phyloP scores from a whole-genome alignment of 1,140 invertebrate genomes.

The Oppia nitens region DNA sequence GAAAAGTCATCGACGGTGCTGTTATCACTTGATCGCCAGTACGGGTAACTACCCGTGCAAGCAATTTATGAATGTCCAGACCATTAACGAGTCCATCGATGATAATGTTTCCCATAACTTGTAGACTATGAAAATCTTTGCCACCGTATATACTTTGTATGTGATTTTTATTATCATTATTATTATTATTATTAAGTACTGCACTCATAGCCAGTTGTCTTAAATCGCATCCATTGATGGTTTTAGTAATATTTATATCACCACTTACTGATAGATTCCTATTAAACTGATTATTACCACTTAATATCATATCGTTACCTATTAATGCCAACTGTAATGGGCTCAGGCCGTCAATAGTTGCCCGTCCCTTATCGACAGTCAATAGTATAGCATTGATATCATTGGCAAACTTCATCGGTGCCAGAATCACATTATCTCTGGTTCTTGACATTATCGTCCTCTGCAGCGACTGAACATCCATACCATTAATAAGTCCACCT shows the following conservation, averaged over 20 bases:
- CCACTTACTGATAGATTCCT: neutral
- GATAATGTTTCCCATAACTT: neutral
- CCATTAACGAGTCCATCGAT: neutral
- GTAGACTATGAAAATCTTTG: neutral
- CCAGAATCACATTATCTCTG: neutral
- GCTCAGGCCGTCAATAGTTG: neutral
- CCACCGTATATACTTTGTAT: neutral
- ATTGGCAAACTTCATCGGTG: neutral
- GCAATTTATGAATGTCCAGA: neutral
- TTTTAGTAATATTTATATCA: neutral
- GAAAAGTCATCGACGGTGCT: neutral
- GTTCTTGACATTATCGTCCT: neutral
- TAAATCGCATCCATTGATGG: conserved; percentile 1
- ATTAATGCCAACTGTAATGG: neutral
- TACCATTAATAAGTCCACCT: neutral
- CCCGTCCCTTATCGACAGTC: neutral
- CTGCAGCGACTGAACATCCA: neutral
- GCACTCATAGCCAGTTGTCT: neutral
- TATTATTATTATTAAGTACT: neutral
- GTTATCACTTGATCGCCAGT: neutral
- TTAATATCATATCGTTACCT: neutral
- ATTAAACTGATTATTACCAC: neutral
- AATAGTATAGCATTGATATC: neutral
- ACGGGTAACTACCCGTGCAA: neutral
- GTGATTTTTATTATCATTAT: neutral